phyloP scores from a whole-genome alignment of 2,113 vertebrate genomes.

The Dicrurus megarhynchus region DNA sequence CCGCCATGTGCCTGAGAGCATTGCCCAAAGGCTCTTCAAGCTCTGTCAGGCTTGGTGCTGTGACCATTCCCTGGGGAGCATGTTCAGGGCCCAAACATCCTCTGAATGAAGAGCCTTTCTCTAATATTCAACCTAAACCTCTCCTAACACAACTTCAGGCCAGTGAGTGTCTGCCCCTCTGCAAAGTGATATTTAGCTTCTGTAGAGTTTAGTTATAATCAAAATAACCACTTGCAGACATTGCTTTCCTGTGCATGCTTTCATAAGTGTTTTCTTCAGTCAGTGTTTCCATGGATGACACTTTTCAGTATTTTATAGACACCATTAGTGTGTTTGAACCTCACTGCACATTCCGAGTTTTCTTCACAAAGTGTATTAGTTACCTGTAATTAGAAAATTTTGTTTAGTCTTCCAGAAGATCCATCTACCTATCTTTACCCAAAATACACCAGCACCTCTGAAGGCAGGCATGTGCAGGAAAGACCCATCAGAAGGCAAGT shows the following conservation, averaged over 20 bases:
- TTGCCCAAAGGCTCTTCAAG: accelerated
- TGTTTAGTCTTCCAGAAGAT: not conserved
- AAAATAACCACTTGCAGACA: not conserved
- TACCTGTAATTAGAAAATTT: not conserved
- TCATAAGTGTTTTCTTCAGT: not conserved
- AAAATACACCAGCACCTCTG: not conserved
- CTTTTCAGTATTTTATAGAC: not conserved
- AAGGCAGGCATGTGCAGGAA: not conserved
- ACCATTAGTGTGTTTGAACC: not conserved
- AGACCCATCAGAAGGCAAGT: not conserved
- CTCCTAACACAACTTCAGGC: not conserved
- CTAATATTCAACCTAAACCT: not conserved
- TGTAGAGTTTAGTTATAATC: not conserved
- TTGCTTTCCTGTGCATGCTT: not conserved
- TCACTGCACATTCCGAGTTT: not conserved
- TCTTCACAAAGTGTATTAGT: not conserved
- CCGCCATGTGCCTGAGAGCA: no score
- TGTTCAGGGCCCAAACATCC: not conserved
- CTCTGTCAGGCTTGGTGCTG: not conserved
- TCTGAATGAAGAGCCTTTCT: not conserved
- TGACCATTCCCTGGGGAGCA: not conserved
- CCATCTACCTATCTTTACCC: not conserved
- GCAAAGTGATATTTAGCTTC: not conserved
- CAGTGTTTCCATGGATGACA: accelerated
- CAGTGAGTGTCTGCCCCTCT: not conserved